phyloP scores from a whole-genome alignment of 2,797 vertebrate species.

The Poeciliopsis paucimaculata region DNA sequence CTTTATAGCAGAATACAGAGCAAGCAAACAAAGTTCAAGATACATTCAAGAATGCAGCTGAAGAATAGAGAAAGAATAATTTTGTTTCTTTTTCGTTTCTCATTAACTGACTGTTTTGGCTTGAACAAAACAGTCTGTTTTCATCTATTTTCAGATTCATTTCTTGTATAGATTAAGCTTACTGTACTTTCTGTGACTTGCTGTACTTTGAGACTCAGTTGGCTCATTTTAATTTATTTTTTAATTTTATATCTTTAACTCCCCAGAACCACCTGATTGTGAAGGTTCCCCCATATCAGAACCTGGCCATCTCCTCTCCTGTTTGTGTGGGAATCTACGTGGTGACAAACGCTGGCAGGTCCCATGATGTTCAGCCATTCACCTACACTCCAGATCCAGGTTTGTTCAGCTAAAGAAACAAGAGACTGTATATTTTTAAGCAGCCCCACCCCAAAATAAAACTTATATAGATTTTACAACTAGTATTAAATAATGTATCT shows the following conservation, averaged over 20 bases:
- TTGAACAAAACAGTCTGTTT: too few relatives aligned
- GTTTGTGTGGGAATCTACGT: slow-evolving; percentile 95
- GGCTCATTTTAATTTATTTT: slow-evolving; percentile 2
- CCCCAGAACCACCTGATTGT: slow-evolving; percentile 97
- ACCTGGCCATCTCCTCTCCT: slow-evolving; percentile 87
- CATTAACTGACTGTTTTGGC: background rate
- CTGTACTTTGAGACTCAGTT: background rate
- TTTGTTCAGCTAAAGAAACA: slow-evolving; percentile 69
- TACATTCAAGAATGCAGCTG: background rate
- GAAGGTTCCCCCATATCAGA: slow-evolving; percentile 95
- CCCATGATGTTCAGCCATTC: slow-evolving; percentile 95
- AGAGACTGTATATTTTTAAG: background rate
- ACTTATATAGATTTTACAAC: too few relatives aligned
- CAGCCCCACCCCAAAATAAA: too few relatives aligned
- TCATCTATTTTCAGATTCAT: background rate
- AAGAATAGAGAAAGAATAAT: background rate
- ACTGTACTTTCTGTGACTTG: background rate
- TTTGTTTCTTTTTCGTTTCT: background rate
- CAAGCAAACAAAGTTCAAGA: background rate
- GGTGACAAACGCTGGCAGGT: slow-evolving; percentile 95
- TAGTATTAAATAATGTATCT: background rate
- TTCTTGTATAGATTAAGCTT: background rate
- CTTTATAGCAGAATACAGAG: background rate
- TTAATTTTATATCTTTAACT: background rate
- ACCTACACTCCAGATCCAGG: slow-evolving; percentile 95